Evolutionary conservation across 2,113 vertebrate species (phyloP), one percentile per base, ranked within the genome.

Genomic region (Burhinus bistriatus): DNA sequence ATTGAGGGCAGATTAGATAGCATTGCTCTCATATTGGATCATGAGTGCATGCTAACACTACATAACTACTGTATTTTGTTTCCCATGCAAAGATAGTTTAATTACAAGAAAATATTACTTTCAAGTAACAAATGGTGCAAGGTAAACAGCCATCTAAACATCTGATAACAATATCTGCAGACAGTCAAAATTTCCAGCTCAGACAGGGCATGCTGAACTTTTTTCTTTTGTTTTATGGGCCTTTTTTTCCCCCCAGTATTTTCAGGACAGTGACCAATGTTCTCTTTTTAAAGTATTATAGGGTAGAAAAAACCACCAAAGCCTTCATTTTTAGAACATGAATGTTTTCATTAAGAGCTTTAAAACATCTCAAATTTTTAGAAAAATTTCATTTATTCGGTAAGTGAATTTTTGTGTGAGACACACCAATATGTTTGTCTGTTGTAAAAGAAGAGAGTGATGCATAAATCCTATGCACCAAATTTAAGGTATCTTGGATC

Each of bases 281-380:
- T 69, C 6, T 59, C 3, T 86, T 83, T 78, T 42, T 19, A 26
- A 84, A 71, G 34, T 51, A 49, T 36, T 62, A 29, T 8, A 30
- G 2, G 0, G 2, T 30, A 15, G 9, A 30, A 82, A 87, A 52
- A 55, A 69, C 36, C 52, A 0, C 3, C 17, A 14, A 68, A 40
- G 0, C 15, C 5, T 32, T 55, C 2, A 22, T 11, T 94, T 87
- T 83, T 49, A 42, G 27, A 38, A 12, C 6, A 61, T 6, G 1
- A 42, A 23, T 15, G 2, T 25, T 90, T 85, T 75, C 19, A 58
- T 34, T 32, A 86, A 44, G 11, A 42, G 3, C 19, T 75, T 85
- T 42, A 9, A 40, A 81, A 52, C 9, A 3, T 0, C 6, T 9
- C 9, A 22, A 8, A 3, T 19, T n/a, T 54, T 66, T 51, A 55